A percentile compares a stretch with the other conserved stretches of the same genome.
Evolutionary conservation across 2,888 invertebrate species (phyloP).

Genomic region (Boloria selene): DNA sequence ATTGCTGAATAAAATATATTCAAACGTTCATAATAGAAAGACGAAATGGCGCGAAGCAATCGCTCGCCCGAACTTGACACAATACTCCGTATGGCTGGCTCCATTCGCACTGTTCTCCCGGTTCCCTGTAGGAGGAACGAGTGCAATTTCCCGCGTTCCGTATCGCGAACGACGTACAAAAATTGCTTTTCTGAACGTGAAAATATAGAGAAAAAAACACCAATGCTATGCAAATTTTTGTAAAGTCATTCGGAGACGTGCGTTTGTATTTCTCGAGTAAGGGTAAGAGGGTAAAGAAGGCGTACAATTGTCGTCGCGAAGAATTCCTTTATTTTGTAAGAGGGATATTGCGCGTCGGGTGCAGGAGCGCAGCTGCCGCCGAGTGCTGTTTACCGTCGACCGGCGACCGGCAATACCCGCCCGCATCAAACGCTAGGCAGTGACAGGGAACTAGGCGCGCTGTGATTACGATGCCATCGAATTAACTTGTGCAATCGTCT

Average conservation of each 20-base stretch:
- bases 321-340: conserved; percentile 79
- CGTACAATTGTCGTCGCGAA: conserved; percentile 77
- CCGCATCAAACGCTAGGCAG: conserved; percentile 55
- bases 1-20: conserved; percentile 35
- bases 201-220: conserved; percentile 72
- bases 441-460: conserved; percentile 39
- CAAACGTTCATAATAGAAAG: conserved; percentile 53
- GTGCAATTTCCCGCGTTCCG: conserved; percentile 78
- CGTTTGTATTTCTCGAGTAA: conserved; percentile 80
- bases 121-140: conserved; percentile 53
- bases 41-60: conserved; percentile 67
- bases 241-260: conserved; percentile 80
- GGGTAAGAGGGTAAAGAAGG: conserved; percentile 68
- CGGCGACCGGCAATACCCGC: conserved; percentile 57
- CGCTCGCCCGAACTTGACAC: conserved; percentile 62
- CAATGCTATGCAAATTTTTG: conserved; percentile 78
- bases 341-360: conserved; percentile 81
- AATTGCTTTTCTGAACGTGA: conserved; percentile 80
- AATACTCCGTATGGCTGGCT: conserved; percentile 68
- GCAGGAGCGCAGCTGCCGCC: conserved; percentile 73
- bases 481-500: conserved; percentile 42
- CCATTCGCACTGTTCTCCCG: conserved; percentile 69
- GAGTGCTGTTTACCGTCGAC: conserved; percentile 73
- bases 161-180: conserved; percentile 77
- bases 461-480: conserved; percentile 42